Conservation (phyloP, 1,140 invertebrate species). For the Drosophila lini region DNA sequence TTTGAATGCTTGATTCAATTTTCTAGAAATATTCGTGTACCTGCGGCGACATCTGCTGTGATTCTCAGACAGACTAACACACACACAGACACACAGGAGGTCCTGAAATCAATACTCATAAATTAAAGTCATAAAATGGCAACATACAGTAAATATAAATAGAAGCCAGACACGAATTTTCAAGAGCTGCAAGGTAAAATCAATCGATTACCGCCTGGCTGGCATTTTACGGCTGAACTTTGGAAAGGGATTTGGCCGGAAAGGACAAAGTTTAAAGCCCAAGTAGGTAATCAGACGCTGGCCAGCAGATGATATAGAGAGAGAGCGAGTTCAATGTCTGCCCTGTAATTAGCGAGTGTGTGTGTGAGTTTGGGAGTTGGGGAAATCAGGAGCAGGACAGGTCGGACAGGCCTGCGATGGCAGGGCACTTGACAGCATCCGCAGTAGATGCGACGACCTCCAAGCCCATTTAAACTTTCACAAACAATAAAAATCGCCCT, state of each 20-base stretch:
- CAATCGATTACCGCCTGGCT: conserved; percentile 44
- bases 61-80: conserved; percentile 46
- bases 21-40: conserved; percentile 28
- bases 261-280: conserved; percentile 41
- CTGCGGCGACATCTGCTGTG: conserved; percentile 55
- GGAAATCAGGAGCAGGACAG: conserved; percentile 10
- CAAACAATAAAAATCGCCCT: conserved; percentile 64
- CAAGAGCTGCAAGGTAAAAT: conserved; percentile 36
- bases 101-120: conserved; percentile 69
- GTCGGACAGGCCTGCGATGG: conserved; percentile 33
- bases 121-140: conserved; percentile 67
- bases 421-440: conserved; percentile 45
- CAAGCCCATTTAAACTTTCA: conserved; percentile 60
- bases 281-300: conserved; percentile 1
- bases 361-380: not conserved
- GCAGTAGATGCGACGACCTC: conserved; percentile 20
- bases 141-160: conserved; percentile 59
- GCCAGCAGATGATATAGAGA: not conserved
- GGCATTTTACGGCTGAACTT: conserved; percentile 42
- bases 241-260: conserved; percentile 1
- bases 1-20: conserved; percentile 51
- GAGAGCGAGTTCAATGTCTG: conserved; percentile 10
- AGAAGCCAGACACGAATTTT: conserved; percentile 58
- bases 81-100: not conserved
- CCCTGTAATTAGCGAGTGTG: conserved; percentile 47